These are phyloP conservation scores for Emmelina monodactyla DNA, from an alignment of 2,888 invertebrate genomes.

Conservation along the genomic window DNA sequence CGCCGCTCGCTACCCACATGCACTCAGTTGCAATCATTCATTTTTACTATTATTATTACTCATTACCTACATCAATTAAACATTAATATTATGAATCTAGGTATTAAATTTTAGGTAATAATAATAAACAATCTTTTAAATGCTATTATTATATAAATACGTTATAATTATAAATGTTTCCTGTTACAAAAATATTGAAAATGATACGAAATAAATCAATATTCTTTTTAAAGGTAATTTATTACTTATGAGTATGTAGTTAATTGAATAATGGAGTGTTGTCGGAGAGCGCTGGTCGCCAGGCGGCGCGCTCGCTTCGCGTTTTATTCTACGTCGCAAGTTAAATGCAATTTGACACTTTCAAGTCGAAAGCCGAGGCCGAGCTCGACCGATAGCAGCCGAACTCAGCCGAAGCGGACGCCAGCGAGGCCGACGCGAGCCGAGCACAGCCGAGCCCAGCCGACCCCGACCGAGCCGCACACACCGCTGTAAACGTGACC, in stretches of 20 bases:
- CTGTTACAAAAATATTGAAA: slow-evolving; percentile 67
- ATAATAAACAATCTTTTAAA: slow-evolving; percentile 69
- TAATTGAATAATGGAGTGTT: slow-evolving; percentile 63
- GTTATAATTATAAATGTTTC: slow-evolving; percentile 69
- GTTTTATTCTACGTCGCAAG: slow-evolving; percentile 53
- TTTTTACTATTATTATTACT: slow-evolving; percentile 60
- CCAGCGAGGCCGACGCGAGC: slow-evolving; percentile 20
- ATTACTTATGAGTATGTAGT: slow-evolving; percentile 65
- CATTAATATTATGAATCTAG: slow-evolving; percentile 65
- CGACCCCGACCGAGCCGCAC: slow-evolving; percentile 25
- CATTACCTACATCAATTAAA: slow-evolving; percentile 66
- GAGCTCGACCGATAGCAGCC: slow-evolving; percentile 14
- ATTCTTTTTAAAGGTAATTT: slow-evolving; percentile 65
- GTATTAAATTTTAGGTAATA: slow-evolving; percentile 67
- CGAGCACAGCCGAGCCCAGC: slow-evolving; percentile 14
- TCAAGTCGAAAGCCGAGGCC: slow-evolving; percentile 12
- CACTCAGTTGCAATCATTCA: slow-evolving; percentile 57
- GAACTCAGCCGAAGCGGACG: slow-evolving; percentile 24
- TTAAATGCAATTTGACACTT: too few species aligned
- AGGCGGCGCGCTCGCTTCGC: slow-evolving; percentile 54
- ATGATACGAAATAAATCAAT: slow-evolving; percentile 66
- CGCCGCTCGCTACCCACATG: slow-evolving; percentile 45
- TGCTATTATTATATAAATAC: slow-evolving; percentile 68
- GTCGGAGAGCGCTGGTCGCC: slow-evolving; percentile 47
- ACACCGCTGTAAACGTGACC: slow-evolving; percentile 51